These are phyloP conservation scores for Hypothenemus hampei DNA, from an alignment of 1,140 invertebrate genomes.

Conservation along the genomic window DNA sequence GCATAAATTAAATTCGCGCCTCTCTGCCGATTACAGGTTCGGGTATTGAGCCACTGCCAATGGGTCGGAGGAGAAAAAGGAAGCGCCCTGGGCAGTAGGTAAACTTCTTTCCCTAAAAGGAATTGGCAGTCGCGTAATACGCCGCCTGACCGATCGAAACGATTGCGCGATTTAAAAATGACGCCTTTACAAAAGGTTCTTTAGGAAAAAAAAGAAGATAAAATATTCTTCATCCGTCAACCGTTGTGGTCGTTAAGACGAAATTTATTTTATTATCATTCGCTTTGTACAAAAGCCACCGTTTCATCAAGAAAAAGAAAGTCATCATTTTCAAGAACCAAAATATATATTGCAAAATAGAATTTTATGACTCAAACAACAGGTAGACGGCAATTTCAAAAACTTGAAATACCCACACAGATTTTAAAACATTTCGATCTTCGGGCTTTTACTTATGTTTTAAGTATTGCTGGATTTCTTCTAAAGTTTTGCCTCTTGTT, in stretches of 20 bases:
- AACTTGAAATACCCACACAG: too few relatives aligned
- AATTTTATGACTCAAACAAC: too few relatives aligned
- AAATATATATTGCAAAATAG: too few relatives aligned
- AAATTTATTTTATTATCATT: not conserved
- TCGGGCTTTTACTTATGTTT: not conserved
- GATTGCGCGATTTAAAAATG: conserved; percentile 16
- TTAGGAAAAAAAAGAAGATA: too few relatives aligned
- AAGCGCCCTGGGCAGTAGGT: conserved; percentile 27
- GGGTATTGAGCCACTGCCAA: conserved; percentile 22
- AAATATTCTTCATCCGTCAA: not conserved
- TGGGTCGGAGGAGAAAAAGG: conserved; percentile 13
- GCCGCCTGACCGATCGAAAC: conserved; percentile 17
- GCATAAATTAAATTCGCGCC: conserved; percentile 30
- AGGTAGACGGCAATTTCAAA: too few relatives aligned
- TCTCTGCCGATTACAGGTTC: conserved; percentile 13
- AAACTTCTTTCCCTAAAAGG: conserved; percentile 31
- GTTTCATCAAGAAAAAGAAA: not conserved
- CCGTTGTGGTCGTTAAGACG: too few relatives aligned
- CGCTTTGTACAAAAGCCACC: not conserved
- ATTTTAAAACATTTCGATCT: too few relatives aligned
- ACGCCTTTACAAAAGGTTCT: conserved; percentile 7
- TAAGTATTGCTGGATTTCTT: conserved; percentile 12
- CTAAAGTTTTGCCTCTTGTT: conserved; percentile 12
- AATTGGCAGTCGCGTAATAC: conserved; percentile 26
- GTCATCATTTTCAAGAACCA: too few relatives aligned